Conservation (phyloP, 1,140 invertebrate species). For the Ctenoplectra terminalis region DNA sequence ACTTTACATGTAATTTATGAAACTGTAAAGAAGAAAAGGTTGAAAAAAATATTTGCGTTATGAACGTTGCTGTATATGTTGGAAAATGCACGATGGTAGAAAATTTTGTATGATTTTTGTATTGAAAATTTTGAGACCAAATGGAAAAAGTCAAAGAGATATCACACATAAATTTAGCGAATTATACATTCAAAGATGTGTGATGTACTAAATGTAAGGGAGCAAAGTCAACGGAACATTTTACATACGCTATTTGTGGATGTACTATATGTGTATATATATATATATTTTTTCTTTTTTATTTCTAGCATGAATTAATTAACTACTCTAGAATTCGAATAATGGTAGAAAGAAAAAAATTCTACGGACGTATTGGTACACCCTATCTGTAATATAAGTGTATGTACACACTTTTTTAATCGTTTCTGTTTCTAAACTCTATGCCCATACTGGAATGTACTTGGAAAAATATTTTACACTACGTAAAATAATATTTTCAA, state of each 20-base stretch:
- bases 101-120: neutral
- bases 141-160: neutral
- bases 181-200: neutral
- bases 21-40: slow-evolving; percentile 2
- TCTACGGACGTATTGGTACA: slow-evolving; percentile 67
- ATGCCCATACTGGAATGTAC: slow-evolving; percentile 44
- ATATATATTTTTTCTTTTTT: neutral
- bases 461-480: slow-evolving; percentile 36
- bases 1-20: slow-evolving; percentile 3
- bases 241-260: slow-evolving; percentile 25
- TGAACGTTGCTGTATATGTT: neutral
- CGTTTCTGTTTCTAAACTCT: slow-evolving; percentile 51
- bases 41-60: neutral
- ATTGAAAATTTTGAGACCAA: neutral
- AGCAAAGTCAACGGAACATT: slow-evolving; percentile 12
- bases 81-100: slow-evolving; percentile 2
- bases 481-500: slow-evolving; percentile 32
- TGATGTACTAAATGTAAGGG: neutral
- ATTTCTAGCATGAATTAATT: neutral
- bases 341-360: slow-evolving; percentile 10
- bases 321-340: neutral
- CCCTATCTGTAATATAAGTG: slow-evolving; percentile 42
- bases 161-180: neutral
- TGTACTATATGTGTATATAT: slow-evolving; percentile 11
- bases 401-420: slow-evolving; percentile 45